A percentile compares a stretch with the other conserved stretches of the same genome.
phyloP scores from a whole-genome alignment of 2,888 invertebrate species.

The Drosophila merina region DNA sequence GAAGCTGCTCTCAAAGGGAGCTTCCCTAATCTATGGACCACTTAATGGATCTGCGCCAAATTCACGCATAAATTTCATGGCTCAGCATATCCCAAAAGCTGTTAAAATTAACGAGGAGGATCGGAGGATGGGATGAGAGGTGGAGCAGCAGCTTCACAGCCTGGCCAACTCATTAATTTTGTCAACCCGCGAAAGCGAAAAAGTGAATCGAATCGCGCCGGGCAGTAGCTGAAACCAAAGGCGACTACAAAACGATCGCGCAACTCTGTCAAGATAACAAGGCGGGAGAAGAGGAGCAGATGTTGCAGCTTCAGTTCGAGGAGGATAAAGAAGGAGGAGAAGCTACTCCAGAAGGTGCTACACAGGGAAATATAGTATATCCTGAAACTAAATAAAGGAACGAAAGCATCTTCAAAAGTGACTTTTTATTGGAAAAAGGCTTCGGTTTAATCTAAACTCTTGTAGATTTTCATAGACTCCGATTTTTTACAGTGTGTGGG shows the following conservation, averaged over 20 bases:
- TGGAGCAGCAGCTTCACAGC: slow-evolving; percentile 14
- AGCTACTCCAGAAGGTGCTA: background rate
- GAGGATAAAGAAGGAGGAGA: slow-evolving; percentile 14
- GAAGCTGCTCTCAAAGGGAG: slow-evolving; percentile 29
- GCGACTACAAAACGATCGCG: slow-evolving; percentile 73
- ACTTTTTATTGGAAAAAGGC: too few species aligned
- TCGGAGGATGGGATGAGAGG: slow-evolving; percentile 10
- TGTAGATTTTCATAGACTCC: background rate
- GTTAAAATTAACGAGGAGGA: slow-evolving; percentile 75
- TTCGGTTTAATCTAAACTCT: background rate
- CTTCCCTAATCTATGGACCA: slow-evolving; percentile 71
- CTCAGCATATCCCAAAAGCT: slow-evolving; percentile 61
- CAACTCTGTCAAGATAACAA: slow-evolving; percentile 64
- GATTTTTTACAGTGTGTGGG: slow-evolving; percentile 2
- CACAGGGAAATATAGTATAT: slow-evolving; percentile 3
- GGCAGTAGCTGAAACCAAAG: slow-evolving; percentile 73
- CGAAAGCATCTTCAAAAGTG: too few species aligned
- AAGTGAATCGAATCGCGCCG: slow-evolving; percentile 65
- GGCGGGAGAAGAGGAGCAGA: slow-evolving; percentile 7
- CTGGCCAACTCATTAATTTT: slow-evolving; percentile 72
- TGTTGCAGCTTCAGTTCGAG: slow-evolving; percentile 1
- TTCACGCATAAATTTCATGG: slow-evolving; percentile 79
- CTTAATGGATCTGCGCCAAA: slow-evolving; percentile 82
- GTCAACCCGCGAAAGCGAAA: slow-evolving; percentile 63
- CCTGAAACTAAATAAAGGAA: too few species aligned